phyloP scores from a whole-genome alignment of 2,113 vertebrate species.

The Syngnathus scovelli region DNA sequence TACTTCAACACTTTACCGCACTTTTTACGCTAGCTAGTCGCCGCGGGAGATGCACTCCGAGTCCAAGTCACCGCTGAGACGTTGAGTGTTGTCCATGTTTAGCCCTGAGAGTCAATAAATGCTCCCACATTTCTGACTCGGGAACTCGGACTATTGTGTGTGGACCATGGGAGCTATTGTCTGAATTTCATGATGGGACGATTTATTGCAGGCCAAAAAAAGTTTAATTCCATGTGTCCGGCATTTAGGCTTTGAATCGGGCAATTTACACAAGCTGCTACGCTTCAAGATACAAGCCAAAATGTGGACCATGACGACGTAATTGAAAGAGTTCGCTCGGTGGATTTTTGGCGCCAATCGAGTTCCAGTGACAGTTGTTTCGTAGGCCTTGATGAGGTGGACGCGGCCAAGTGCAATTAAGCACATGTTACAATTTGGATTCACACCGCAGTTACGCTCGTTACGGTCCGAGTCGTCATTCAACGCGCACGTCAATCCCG shows the following conservation, averaged over 20 bases:
- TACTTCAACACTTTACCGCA: constrained; percentile 5
- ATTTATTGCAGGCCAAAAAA: neutral
- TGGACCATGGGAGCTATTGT: neutral
- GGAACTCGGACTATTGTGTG: neutral
- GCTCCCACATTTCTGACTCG: neutral
- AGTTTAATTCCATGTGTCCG: neutral
- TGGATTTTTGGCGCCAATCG: neutral
- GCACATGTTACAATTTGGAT: neutral
- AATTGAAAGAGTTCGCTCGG: neutral
- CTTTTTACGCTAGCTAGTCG: neutral
- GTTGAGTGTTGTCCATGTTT: neutral
- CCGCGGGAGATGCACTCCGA: neutral
- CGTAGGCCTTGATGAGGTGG: neutral
- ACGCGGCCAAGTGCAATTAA: neutral
- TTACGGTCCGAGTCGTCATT: neutral
- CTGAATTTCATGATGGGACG: neutral
- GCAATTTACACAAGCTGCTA: too few relatives aligned
- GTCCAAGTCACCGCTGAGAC: neutral
- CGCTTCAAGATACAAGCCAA: too few relatives aligned
- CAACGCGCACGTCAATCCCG: neutral
- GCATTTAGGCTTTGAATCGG: too few relatives aligned
- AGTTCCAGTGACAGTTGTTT: neutral
- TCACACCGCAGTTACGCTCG: neutral
- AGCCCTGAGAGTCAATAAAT: neutral
- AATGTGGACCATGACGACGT: neutral